phyloP scores from a whole-genome alignment of 2,888 invertebrate genomes.

The Tenthredo distinguenda region DNA sequence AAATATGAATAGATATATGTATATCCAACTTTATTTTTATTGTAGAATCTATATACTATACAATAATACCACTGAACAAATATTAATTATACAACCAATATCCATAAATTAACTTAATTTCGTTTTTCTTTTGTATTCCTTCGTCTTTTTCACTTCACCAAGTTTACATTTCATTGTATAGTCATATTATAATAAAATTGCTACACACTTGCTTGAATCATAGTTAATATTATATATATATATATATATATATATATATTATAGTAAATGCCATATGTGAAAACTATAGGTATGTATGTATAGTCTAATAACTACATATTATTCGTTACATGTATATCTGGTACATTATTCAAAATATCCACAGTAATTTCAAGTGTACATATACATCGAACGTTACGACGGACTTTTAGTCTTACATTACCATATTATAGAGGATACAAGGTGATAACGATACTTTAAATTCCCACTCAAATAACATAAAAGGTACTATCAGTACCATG shows the following conservation, averaged over 20 bases:
- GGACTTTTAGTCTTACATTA: constrained; percentile 1
- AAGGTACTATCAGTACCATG: too few relatives aligned
- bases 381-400: constrained; percentile 21
- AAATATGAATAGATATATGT: not conserved
- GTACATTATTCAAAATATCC: constrained; percentile 9
- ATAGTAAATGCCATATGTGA: constrained; percentile 21
- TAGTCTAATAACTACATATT: constrained; percentile 3
- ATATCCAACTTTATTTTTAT: constrained; percentile 2
- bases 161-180: not conserved
- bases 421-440: not conserved
- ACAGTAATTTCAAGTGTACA: not conserved
- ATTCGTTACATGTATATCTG: not conserved
- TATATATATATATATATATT: not conserved
- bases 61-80: constrained; percentile 6
- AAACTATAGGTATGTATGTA: not conserved
- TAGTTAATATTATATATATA: not conserved
- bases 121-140: not conserved
- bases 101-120: not conserved
- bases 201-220: not conserved
- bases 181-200: not conserved
- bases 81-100: not conserved
- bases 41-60: constrained; percentile 23
- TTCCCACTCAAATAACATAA: not conserved
- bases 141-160: not conserved
- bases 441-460: not conserved